Evolutionary conservation across 2,113 vertebrate species (phyloP), one percentile per base, ranked within the genome.

Genomic region (Mustela lutreola): DNA sequence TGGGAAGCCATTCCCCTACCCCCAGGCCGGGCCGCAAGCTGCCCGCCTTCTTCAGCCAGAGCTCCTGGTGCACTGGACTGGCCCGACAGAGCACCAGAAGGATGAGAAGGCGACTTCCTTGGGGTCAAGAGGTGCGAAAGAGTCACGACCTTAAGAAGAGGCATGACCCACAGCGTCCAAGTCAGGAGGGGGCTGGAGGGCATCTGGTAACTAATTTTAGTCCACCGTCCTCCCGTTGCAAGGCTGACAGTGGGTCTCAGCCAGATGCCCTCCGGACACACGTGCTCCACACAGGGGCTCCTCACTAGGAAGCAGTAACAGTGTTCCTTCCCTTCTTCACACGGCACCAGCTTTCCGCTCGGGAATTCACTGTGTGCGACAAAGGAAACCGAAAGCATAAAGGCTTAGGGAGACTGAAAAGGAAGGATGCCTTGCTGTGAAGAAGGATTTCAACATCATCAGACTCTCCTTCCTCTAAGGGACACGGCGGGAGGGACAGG

Each of bases 91-190:
- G 53, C 53, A 18, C 71, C 36, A 3, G 15, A 53, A n/a, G 48
- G 26, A 18, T 2, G 28, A 87, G 53, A 31, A 65, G 5, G 24
- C 6, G 15, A 58, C 42, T 9, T 7, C 48, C 79, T 2, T 2
- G 5, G 76, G 65, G 28, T 48, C 1, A 19, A 86, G 65, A 67
- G 53, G 28, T 12, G 16, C 81, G 45, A 76, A 88, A 58, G 63
- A 82, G 31, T n/a, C n/a, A 81, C 0, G 28, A 36, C 18, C 0
- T 1, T 60, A 45, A 73, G 36, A 8, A 1, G 2, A 1, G 42
- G 7, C 5, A 9, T 1, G 39, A 81, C 36, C 39, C 60, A 1
- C 0, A 24, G n/a, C 11, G 39, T 7, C n/a, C 0, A 5, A 28
- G 45, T 18, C 15, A n/a, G 39, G 50, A 39, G 24, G 36, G 11